These are phyloP conservation scores for Ochotona curzoniae DNA, from an alignment of 2,113 vertebrate species.

Conservation along the genomic window DNA sequence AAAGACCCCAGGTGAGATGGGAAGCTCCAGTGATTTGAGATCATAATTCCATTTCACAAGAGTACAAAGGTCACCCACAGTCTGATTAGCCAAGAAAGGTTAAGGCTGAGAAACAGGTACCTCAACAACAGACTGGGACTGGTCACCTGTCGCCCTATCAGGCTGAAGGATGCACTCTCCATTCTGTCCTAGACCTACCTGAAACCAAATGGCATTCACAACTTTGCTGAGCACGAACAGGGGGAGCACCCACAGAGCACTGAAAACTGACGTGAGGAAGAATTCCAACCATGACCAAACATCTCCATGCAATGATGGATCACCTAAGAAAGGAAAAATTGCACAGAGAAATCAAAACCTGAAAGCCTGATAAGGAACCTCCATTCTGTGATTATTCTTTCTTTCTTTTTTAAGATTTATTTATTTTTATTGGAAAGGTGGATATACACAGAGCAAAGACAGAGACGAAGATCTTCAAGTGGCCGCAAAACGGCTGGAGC, in stretches of 20 bases:
- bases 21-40: not conserved
- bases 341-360: not conserved
- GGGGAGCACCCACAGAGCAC: conserved; percentile 98
- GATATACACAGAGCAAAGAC: too few species aligned
- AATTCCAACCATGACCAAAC: conserved; percentile 99
- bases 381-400: not conserved
- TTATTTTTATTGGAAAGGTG: too few species aligned
- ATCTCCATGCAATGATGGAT: conserved; percentile 95
- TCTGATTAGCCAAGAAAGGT: not conserved
- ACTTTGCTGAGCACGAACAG: conserved; percentile 99
- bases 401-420: too few species aligned
- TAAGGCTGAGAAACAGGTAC: not conserved
- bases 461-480: too few species aligned
- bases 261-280: conserved; percentile 96
- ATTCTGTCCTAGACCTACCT: conserved; percentile 86
- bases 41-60: not conserved
- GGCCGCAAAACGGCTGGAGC: too few species aligned
- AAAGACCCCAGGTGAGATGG: not conserved
- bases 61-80: not conserved
- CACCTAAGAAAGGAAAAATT: conserved; percentile 85
- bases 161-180: not conserved
- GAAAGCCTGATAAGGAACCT: not conserved
- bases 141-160: not conserved
- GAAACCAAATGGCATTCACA: conserved; percentile 99
- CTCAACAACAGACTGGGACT: not conserved